Evolutionary conservation across 2,113 vertebrate species (phyloP), one percentile per base, ranked within the genome.

Genomic region (Aphyosemion australe): DNA sequence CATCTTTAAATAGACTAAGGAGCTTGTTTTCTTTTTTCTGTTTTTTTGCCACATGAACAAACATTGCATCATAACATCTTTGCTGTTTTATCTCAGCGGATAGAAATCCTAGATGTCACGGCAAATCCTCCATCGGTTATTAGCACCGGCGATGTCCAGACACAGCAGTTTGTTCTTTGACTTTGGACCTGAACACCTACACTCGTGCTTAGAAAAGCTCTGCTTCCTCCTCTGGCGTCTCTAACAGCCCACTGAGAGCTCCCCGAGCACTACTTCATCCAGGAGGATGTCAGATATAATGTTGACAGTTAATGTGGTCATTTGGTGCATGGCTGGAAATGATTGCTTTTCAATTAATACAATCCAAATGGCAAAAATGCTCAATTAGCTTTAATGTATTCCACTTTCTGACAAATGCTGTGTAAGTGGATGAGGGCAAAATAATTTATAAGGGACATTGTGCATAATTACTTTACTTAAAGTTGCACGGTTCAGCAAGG

Each of bases 271-370:
- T 55, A 64, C 76, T 81, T 73, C 80, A 87, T 88, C 77, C 59
- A 53, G 78, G 14, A 72, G 83, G 84, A 80, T 78, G 84, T 85
- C 80, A 85, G 77, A 88, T 80, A 86, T 82, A 88, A 86, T 78
- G 87, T 82, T 85, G 76, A 86, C 83, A 82, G 77, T 76, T 89
- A 88, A 88, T 88, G 76, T 85, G 87, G 81, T 88, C 85, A 83
- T 86, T 88, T 85, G 83, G 83, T 82, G 82, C 79, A 79, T 85
- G 78, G 79, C 80, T 85, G 78, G 42, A 67, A 84, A 69, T 85
- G 88, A 89, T 87, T 84, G 76, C 84, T 87, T 89, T 87, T 84
- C 85, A 89, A 85, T 89, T 89, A 88, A 87, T 86, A 80, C 74
- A 79, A 74, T 70, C 80, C 74, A 85, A 89, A 90, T 86, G 80